Evolutionary conservation across 1,140 invertebrate species (phyloP), one percentile per base, ranked within the genome.

Genomic region (Diploscapter pachys): DNA sequence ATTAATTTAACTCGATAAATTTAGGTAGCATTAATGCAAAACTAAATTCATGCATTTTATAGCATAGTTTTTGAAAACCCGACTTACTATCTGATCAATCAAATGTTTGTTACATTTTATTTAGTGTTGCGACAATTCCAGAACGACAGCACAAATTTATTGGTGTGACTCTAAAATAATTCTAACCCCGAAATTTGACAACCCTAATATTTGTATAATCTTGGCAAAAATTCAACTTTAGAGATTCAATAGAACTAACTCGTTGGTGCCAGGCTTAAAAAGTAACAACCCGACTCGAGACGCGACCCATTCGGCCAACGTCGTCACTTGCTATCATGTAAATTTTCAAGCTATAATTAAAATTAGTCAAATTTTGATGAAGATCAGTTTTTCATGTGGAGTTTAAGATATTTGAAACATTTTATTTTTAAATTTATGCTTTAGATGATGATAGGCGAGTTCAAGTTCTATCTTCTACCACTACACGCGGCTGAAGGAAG

Each of bases 401-500:
- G 71, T 66, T 31, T 49, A 4, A 3, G 48, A 11, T 73, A 9
- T 13, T 77, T 3, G 53, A 59, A 9, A 5, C 52, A 63, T 2
- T 54, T 73, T 53, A 57, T 48, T 71, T 71, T 64, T 61, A 31
- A 31, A 31, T 31, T 31, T 31, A 31, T 31, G 68, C 77, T 84
- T 62, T 78, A 88, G 88, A 95, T 96, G 83, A 96, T 98, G 80
- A 94, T 98, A 1, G 91, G 91, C 0, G 88, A 96, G 31, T 86
- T 98, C 64, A 94, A 97, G 87, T 93, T 95, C 83, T 95, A 97
- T 86, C 88, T 98, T 62, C 92, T 93, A 73, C 95, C 95, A 50
- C 88, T 99, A 61, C 93, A 98, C 53, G 92, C 95, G 81, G 95
- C 95, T 0, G 96, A 99, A 87, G 89, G 95, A 64, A 97, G 95